These are phyloP conservation scores for Caerostris extrusa DNA, from an alignment of 1,140 invertebrate genomes.

Conservation along the genomic window DNA sequence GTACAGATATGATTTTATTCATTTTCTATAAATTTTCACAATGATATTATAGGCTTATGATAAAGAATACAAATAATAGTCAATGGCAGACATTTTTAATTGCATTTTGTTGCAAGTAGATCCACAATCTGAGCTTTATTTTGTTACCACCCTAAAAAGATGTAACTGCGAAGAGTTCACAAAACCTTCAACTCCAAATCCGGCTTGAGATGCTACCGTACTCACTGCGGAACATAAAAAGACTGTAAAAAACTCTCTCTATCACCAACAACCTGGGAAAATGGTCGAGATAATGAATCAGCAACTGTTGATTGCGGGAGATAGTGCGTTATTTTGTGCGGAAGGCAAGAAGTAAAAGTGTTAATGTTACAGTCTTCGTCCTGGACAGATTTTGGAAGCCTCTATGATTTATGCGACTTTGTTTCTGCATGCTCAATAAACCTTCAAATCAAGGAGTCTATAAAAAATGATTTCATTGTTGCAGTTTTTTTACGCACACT, in stretches of 20 bases:
- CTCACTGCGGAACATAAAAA: neutral
- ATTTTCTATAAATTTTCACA: too few relatives aligned
- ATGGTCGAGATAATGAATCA: constrained; percentile 9
- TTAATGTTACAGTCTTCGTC: constrained; percentile 54
- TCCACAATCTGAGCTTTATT: neutral
- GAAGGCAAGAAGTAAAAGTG: constrained; percentile 44
- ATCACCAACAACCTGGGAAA: constrained; percentile 1
- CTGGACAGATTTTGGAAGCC: neutral
- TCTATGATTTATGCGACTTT: constrained; percentile 22
- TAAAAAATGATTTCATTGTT: constrained; percentile 64
- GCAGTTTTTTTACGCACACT: constrained; percentile 12
- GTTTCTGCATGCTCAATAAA: constrained; percentile 34
- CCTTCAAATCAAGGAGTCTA: constrained; percentile 54
- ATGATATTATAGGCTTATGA: too few relatives aligned
- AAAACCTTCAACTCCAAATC: neutral
- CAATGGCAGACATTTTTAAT: neutral
- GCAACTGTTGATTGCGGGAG: neutral
- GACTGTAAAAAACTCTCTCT: neutral
- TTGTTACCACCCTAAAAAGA: neutral
- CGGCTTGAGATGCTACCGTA: constrained; percentile 3
- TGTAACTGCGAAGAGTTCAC: neutral
- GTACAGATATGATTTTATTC: too few relatives aligned
- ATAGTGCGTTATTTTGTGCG: neutral
- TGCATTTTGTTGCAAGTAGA: neutral
- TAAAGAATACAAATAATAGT: neutral